Conservation (phyloP, 2,113 vertebrate genomes). For the Anhinga anhinga region DNA sequence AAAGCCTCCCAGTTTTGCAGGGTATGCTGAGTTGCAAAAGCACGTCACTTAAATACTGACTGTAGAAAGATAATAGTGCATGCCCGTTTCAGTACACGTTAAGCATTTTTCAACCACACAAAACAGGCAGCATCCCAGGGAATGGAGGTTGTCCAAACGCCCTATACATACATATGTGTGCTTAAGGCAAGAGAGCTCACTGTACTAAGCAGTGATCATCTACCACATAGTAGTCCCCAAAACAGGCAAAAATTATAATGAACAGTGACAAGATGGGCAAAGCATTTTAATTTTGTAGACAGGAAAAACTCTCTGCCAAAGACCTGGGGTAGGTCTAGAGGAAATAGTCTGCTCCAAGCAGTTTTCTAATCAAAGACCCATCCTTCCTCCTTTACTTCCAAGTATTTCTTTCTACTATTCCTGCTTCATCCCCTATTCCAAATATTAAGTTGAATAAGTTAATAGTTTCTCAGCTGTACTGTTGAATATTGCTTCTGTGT, state of each 20-base stretch:
- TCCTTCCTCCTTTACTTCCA: not conserved
- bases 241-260: slow-evolving; percentile 13
- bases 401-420: not conserved
- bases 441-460: not conserved
- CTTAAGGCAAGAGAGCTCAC: slow-evolving; percentile 14
- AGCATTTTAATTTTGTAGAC: slow-evolving; percentile 6
- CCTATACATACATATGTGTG: not conserved
- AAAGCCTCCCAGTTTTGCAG: not conserved
- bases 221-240: not conserved
- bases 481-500: not conserved
- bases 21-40: not conserved
- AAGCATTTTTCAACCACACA: not conserved
- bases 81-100: not conserved
- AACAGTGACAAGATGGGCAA: not conserved
- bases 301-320: not conserved
- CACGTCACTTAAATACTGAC: not conserved
- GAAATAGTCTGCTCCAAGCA: not conserved
- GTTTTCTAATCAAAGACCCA: not conserved
- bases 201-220: not conserved
- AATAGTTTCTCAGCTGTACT: not conserved
- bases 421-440: not conserved
- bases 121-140: not conserved
- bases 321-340: not conserved
- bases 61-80: not conserved
- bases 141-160: not conserved